Percentiles rank a stretch among this genome's conserved stretches.
Evolutionary conservation across 2,888 invertebrate species (phyloP).

Genomic region (Cancer borealis): DNA sequence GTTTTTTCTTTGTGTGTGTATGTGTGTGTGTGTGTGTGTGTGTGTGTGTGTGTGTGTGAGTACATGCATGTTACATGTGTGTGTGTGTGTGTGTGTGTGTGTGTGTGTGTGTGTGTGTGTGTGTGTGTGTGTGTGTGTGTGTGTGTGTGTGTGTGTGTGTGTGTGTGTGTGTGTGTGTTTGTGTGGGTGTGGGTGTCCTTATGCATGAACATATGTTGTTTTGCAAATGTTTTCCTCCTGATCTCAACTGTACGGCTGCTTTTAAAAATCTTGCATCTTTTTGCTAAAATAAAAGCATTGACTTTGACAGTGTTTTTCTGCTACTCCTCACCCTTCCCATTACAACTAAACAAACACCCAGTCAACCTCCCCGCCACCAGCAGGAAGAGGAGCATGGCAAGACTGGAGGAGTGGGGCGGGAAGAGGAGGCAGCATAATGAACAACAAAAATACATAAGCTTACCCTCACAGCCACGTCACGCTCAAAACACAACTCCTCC

Average conservation of each 20-base stretch:
- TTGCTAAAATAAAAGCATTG: slow-evolving; percentile 22
- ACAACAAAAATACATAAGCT: background rate
- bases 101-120: slow-evolving; percentile 11
- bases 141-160: no score
- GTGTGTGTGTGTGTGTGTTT: no score
- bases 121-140: background rate
- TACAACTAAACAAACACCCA: background rate
- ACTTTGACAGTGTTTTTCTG: background rate
- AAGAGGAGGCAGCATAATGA: slow-evolving; percentile 12
- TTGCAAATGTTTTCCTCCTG: slow-evolving; percentile 9
- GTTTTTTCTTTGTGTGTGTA: no score
- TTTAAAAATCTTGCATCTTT: slow-evolving; percentile 16
- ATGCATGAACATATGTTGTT: background rate
- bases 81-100: background rate
- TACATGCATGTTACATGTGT: no score
- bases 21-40: no score
- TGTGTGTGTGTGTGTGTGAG: no score
- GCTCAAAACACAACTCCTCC: background rate
- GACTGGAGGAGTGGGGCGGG: background rate
- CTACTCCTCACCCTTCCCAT: background rate
- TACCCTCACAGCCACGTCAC: background rate
- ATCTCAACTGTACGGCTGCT: slow-evolving; percentile 24
- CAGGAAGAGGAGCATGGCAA: background rate
- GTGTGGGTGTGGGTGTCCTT: no score
- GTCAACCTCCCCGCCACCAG: background rate